phyloP scores from a whole-genome alignment of 2,888 invertebrate species.

The Ramazzottius varieornatus region DNA sequence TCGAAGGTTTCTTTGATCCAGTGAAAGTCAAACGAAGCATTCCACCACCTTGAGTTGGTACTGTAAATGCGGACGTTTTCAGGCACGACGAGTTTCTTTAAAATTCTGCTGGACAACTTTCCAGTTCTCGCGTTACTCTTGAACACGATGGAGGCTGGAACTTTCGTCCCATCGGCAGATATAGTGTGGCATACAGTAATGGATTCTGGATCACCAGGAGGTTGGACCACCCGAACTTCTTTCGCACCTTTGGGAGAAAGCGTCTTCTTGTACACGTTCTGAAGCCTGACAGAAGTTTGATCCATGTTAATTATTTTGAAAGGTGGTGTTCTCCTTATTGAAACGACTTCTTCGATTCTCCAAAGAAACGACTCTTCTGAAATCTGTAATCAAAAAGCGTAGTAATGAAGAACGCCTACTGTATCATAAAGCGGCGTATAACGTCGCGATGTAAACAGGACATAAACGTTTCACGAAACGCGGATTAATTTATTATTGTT shows the following conservation, averaged over 20 bases:
- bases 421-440: neutral
- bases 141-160: neutral
- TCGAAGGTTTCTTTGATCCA: neutral
- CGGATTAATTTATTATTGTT: neutral
- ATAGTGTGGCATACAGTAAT: neutral
- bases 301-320: no score
- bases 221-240: no score
- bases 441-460: no score
- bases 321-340: neutral
- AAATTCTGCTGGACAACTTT: neutral
- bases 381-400: no score
- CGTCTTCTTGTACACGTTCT: neutral
- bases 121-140: neutral
- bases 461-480: no score
- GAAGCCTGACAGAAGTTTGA: neutral
- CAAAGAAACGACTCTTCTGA: no score
- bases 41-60: neutral
- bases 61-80: neutral
- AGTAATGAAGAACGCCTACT: neutral
- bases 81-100: neutral
- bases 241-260: no score
- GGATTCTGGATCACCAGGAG: no score
- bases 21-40: neutral
- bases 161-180: neutral
- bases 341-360: neutral